Conservation (phyloP, 2,113 vertebrate genomes). For the Mus pahari region DNA sequence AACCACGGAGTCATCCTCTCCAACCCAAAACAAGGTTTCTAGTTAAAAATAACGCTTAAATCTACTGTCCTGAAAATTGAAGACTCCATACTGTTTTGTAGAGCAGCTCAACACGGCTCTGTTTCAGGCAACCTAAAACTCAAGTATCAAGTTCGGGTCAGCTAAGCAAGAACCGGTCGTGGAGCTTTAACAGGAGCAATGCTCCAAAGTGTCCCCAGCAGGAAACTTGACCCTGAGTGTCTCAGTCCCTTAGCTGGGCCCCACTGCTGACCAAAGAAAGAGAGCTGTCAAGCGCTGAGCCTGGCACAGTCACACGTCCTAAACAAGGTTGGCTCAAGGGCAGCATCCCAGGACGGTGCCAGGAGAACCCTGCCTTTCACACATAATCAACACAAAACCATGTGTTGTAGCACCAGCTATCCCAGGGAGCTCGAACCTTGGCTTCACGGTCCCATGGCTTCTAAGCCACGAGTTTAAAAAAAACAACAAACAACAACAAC, state of each 20-base stretch:
- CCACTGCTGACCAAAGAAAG: conserved; percentile 43
- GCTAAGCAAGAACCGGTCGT: conserved; percentile 62
- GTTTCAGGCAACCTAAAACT: conserved; percentile 73
- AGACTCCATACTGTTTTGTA: conserved; percentile 68
- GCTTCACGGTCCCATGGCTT: neutral
- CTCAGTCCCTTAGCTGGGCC: neutral
- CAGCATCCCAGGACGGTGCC: neutral
- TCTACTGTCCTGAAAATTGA: neutral
- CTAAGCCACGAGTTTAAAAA: neutral
- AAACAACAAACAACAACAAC: no score
- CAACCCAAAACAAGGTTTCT: neutral
- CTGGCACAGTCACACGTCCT: neutral
- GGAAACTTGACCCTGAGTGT: conserved; percentile 74
- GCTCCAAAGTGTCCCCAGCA: conserved; percentile 57
- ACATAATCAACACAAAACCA: neutral
- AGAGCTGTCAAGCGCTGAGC: neutral
- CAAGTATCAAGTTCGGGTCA: conserved; percentile 73
- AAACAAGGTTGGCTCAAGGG: neutral
- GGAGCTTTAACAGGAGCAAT: conserved; percentile 39
- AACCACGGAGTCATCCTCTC: neutral
- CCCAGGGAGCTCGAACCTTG: neutral
- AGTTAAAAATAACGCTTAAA: neutral
- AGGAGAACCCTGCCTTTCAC: neutral
- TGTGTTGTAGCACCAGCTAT: neutral
- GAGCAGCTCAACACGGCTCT: conserved; percentile 47